Base-by-base conservation (phyloP, 2,797 vertebrate species). In the Oophaga sylvatica region DNA sequence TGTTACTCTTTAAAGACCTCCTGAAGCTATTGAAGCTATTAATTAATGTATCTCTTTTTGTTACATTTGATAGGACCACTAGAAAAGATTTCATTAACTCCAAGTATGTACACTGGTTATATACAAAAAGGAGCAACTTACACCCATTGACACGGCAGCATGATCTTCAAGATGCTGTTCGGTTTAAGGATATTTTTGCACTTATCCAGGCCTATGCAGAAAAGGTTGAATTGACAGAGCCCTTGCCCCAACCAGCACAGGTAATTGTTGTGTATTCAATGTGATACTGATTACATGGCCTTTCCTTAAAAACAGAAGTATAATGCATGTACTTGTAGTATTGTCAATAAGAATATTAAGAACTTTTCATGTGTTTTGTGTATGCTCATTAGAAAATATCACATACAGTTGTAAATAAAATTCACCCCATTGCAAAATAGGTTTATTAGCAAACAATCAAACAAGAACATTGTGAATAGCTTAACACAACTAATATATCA, bases 121-220 rank as follows among this genome's bases (percentile, higher is more conserved):
- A 96, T 79, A 94, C 94, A 78, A 93, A 92, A 88, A 93, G 90
- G 73, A 93, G 91, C 56, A 89, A 91, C 57, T 85, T 90, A 82
- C 94, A 94, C 0, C 22, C 91, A 2, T 88, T 91, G 12, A 91
- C 88, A 13, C 92, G 93, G 87, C 87, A 90, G 2, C 90, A 93
- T 19, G 80, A 90, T 65, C 94, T 97, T 41, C 94, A 95, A 91
- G 93, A 95, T 84, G 95, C 95, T 0, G 91, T 96, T 5, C 93
- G 91, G 87, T 92, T 90, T 88, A 94, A 94, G 11, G 95, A 97
- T 87, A 91, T 97, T 87, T 96, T 94, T 92, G 91, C 92, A 13
- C 94, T 97, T 89, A 93, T 97, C 81, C 96, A 95, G 88, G 94
- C 96, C 16, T 95, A 95, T 77, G 94, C 94, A 2, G 95, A 96